Percentiles rank a stretch among this genome's conserved stretches.
These are phyloP conservation scores for Suillia variegata DNA, from an alignment of 2,888 invertebrate species.

Conservation along the genomic window DNA sequence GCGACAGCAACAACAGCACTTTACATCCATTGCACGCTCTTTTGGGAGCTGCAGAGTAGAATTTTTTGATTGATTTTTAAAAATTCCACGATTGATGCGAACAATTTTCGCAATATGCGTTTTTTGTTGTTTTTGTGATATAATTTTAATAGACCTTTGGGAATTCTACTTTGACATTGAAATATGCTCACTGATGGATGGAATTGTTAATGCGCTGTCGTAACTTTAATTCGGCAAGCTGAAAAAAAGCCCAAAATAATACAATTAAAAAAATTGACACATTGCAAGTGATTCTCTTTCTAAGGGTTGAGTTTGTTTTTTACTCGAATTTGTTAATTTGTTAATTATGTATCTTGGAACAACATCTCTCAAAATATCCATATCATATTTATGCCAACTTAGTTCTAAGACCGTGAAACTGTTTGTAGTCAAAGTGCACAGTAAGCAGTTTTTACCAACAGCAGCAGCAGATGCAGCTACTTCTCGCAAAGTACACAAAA, in stretches of 20 bases:
- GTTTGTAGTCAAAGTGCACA: background rate
- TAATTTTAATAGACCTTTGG: conserved; percentile 34
- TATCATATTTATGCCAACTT: too few species aligned
- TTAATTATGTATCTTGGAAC: too few species aligned
- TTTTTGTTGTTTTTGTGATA: conserved; percentile 18
- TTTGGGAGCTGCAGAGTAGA: background rate
- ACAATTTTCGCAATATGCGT: conserved; percentile 24
- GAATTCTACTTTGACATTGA: conserved; percentile 32
- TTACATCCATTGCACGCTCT: conserved; percentile 10
- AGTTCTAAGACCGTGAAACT: background rate
- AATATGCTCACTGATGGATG: conserved; percentile 35
- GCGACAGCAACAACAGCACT: background rate
- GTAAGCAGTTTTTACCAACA: background rate
- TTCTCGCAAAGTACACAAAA: background rate
- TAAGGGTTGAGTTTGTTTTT: too few species aligned
- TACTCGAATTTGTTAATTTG: too few species aligned
- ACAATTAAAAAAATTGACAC: too few species aligned
- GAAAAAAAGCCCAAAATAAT: too few species aligned
- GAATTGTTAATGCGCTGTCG: conserved; percentile 36
- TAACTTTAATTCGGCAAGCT: background rate
- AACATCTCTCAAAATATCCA: too few species aligned
- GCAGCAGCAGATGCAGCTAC: background rate
- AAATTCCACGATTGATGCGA: conserved; percentile 33
- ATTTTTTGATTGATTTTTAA: conserved; percentile 34
- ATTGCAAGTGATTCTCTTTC: too few species aligned